Base-by-base conservation (phyloP, 1,140 invertebrate species). In the Drosophila mojavensis region DNA sequence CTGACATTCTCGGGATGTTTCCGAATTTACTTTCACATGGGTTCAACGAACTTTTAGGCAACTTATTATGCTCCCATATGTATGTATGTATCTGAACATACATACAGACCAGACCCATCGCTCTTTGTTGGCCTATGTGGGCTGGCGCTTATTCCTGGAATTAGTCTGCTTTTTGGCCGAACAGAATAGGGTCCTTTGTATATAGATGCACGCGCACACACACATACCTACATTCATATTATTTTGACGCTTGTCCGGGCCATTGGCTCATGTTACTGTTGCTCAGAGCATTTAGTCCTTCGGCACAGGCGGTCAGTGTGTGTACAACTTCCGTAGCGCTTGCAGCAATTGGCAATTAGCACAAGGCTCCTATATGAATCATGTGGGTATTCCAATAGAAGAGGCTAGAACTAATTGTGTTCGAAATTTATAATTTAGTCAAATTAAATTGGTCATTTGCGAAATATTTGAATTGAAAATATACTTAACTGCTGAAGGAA, bases 41-140 rank as follows among this genome's bases (percentile, higher is more conserved):
- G 84, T 89, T 89, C 84, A 89, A 70, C 75, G 84, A 89, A 84
- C 84, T 89, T 89, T 79, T 78, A 71, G 84, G 80, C 67, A 89
- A 79, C 82, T 71, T 76, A 86, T 81, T 81, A 86, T 82, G 71
- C 76, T 76, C 70, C 73, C 58, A 60, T 62, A 66, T 60, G 50
- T 50, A 48, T 20, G 10, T 24, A 2, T 20, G 17, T 59, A 15
- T 47, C 6, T 17, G 15, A 4, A 17, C 7, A 9, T 45, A 39
- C 36, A 39, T 39, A 11, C 36, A 39, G 36, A 39, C 36, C 36
- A 39, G 36, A 39, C 36, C 36, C 36, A 39, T 39, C 36, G 11
- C 17, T 47, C 20, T 24, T 10, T 54, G 33, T 58, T 17, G 43
- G n/a, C 24, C 24, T 39, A 26, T 67, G 33, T 30, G 48, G 75